A percentile compares a stretch with the other conserved stretches of the same genome.
phyloP scores from a whole-genome alignment of 2,888 invertebrate species.

The Caenorhabditis wallacei region DNA sequence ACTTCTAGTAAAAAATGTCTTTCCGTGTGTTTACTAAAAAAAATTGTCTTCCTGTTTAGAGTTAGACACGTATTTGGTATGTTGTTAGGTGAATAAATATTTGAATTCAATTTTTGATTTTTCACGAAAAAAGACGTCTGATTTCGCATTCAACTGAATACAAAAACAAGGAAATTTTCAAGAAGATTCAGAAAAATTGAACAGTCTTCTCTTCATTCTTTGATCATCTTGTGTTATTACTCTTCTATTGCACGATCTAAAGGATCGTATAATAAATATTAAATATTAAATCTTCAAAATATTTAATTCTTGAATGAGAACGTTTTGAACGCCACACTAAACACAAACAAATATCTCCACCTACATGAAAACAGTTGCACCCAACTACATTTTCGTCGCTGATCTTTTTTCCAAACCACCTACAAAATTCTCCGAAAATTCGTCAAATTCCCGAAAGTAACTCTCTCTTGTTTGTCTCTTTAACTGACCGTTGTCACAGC shows the following conservation, averaged over 20 bases:
- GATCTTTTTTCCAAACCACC: constrained; percentile 33
- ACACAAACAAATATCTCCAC: background rate
- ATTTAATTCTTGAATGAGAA: background rate
- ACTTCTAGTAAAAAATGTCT: constrained; percentile 9
- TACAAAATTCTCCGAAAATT: constrained; percentile 11
- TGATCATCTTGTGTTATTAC: too few relatives aligned
- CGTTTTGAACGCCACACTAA: background rate
- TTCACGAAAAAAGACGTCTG: background rate
- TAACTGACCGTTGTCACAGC: constrained; percentile 5
- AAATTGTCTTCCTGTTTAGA: constrained; percentile 24
- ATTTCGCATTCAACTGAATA: background rate
- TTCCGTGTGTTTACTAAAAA: constrained; percentile 24
- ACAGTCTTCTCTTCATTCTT: too few relatives aligned
- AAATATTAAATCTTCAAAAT: too few relatives aligned
- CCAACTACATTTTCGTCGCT: constrained; percentile 10
- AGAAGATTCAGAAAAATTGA: too few relatives aligned
- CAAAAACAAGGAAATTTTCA: background rate
- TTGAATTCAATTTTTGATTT: constrained; percentile 10
- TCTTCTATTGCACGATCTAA: too few relatives aligned
- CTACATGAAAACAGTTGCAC: constrained; percentile 6
- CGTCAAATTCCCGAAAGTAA: background rate
- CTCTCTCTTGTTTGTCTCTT: constrained; percentile 5
- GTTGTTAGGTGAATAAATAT: constrained; percentile 50
- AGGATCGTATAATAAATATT: too few relatives aligned
- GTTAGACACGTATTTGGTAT: constrained; percentile 24